Conservation (phyloP, 2,888 invertebrate genomes). For the Zonitis immaculata region DNA sequence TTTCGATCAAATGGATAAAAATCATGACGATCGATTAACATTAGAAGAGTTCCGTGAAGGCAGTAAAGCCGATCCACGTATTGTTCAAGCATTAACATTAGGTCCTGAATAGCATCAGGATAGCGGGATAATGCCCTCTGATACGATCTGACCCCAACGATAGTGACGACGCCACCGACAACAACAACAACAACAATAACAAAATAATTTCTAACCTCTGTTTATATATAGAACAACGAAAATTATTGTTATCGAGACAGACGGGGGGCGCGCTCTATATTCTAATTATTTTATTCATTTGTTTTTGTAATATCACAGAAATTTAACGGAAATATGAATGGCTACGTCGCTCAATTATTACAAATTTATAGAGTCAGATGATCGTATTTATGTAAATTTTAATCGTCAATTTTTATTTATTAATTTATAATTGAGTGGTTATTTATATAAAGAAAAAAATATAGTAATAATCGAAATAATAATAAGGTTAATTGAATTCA, state of each 20-base stretch:
- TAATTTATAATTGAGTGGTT: background rate
- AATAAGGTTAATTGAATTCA: too few species aligned
- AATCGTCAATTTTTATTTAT: constrained; percentile 2
- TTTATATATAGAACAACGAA: too few species aligned
- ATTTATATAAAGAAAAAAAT: too few species aligned
- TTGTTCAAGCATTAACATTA: constrained; percentile 90
- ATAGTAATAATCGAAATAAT: too few species aligned
- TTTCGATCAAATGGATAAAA: constrained; percentile 98
- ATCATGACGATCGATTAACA: constrained; percentile 93
- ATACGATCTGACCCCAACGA: constrained; percentile 37
- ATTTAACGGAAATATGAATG: constrained; percentile 17
- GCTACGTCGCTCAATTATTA: constrained; percentile 32
- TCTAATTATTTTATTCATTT: background rate
- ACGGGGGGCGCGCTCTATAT: too few species aligned
- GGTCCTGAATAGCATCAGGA: constrained; percentile 62
- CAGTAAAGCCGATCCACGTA: constrained; percentile 96
- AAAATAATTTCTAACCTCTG: too few species aligned
- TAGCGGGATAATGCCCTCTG: constrained; percentile 39
- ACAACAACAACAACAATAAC: background rate
- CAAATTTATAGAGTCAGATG: constrained; percentile 18
- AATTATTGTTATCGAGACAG: too few species aligned
- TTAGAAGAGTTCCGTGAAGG: constrained; percentile 96
- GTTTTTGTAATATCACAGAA: constrained; percentile 7
- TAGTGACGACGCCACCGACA: background rate
- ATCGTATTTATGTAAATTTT: constrained; percentile 15